Percentiles rank a stretch among this genome's conserved stretches.
phyloP scores from a whole-genome alignment of 2,797 vertebrate species.

The Telmatherina bonti region DNA sequence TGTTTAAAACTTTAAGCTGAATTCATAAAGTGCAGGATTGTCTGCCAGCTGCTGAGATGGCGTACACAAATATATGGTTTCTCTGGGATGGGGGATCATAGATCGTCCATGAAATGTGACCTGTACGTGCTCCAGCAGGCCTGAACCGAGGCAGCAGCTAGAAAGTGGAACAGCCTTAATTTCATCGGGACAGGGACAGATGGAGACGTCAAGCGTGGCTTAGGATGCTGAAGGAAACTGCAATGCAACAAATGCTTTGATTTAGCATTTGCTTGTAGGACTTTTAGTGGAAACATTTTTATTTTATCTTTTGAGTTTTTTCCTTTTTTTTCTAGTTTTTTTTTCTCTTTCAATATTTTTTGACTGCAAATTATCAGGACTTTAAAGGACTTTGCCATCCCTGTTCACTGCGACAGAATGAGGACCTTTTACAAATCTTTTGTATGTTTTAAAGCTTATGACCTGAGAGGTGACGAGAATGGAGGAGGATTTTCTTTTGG shows the following conservation, averaged over 20 bases:
- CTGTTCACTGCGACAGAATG: neutral
- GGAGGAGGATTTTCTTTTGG: conserved; percentile 6
- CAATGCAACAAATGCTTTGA: conserved; percentile 5
- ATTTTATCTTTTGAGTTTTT: neutral
- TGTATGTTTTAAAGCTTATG: conserved; percentile 15
- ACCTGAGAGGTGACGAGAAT: conserved; percentile 6
- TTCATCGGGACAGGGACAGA: conserved; percentile 35
- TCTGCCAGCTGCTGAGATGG: conserved; percentile 7
- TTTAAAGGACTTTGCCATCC: neutral
- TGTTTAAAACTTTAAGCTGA: neutral
- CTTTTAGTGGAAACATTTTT: neutral
- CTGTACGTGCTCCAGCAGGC: conserved; percentile 47
- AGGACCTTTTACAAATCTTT: conserved; percentile 14
- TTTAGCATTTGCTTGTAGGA: neutral
- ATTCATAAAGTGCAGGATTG: neutral
- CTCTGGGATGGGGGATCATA: conserved; percentile 45
- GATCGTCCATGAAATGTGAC: conserved; percentile 72
- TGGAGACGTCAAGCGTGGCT: conserved; percentile 32
- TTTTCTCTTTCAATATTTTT: conserved; percentile 6
- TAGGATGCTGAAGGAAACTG: conserved; percentile 14
- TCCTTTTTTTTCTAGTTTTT: neutral
- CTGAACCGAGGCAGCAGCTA: conserved; percentile 44
- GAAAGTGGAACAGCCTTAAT: conserved; percentile 50
- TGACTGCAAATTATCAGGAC: conserved; percentile 8
- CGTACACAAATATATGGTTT: conserved; percentile 1